Percentiles rank a stretch among this genome's conserved stretches.
Conservation (phyloP, 2,888 invertebrate species). For the Microplitis deprimator region DNA sequence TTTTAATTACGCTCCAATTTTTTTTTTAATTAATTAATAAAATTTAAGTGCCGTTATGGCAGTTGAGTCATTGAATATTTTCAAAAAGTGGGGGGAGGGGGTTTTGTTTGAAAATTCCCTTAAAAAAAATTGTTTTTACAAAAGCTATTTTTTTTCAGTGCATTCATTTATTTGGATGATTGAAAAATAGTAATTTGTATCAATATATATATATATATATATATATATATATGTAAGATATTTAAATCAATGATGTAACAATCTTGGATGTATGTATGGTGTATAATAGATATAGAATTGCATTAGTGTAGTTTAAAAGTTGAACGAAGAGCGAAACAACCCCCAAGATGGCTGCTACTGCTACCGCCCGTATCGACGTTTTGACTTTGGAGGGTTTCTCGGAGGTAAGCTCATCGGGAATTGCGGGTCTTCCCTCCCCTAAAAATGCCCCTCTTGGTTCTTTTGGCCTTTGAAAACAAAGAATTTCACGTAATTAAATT, state of each 20-base stretch:
- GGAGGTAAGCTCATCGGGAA: constrained; percentile 71
- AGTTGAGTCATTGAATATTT: too few relatives aligned
- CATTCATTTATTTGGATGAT: too few relatives aligned
- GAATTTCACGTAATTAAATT: constrained; percentile 69
- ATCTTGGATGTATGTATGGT: not conserved
- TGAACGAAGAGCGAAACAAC: constrained; percentile 60
- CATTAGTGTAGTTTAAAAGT: constrained; percentile 60
- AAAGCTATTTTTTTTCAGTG: too few relatives aligned
- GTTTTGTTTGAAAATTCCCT: too few relatives aligned
- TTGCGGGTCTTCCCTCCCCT: constrained; percentile 71
- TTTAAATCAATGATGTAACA: constrained; percentile 10
- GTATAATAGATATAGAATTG: constrained; percentile 51
- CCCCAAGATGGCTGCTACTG: constrained; percentile 66
- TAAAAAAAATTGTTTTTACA: too few relatives aligned
- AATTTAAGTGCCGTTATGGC: too few relatives aligned
- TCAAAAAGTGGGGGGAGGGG: too few relatives aligned
- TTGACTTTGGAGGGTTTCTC: constrained; percentile 69
- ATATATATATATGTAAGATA: not conserved
- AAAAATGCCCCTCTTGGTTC: constrained; percentile 59
- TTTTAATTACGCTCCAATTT: too few relatives aligned
- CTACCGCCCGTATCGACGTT: constrained; percentile 69
- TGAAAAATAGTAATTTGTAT: too few relatives aligned
- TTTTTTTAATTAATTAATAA: too few relatives aligned
- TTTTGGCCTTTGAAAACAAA: constrained; percentile 61
- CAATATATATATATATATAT: not conserved